A percentile compares a stretch with the other conserved stretches of the same genome.
These are phyloP conservation scores for Heptranchias perlo DNA, from an alignment of 2,113 vertebrate genomes.

Conservation along the genomic window DNA sequence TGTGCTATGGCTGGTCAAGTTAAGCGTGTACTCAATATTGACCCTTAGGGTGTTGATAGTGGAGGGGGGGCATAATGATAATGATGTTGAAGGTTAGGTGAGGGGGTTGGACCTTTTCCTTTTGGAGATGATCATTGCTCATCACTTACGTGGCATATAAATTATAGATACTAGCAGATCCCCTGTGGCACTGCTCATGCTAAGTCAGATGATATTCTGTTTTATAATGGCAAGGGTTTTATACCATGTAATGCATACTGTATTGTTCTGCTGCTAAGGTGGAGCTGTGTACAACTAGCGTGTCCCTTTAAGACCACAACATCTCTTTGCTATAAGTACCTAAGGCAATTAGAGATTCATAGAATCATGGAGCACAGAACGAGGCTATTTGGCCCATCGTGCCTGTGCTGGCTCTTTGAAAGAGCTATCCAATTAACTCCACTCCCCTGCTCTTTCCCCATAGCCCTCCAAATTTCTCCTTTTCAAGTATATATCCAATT, in stretches of 20 bases:
- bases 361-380: no score
- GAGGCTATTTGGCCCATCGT: no score
- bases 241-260: not conserved
- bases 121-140: not conserved
- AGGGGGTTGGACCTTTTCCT: no score
- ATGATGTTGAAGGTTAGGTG: not conserved
- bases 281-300: not conserved
- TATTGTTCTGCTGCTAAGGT: not conserved
- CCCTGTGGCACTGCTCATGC: not conserved
- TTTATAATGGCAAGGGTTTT: not conserved
- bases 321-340: not conserved
- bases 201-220: not conserved
- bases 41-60: not conserved
- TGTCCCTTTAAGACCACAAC: not conserved
- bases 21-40: not conserved
- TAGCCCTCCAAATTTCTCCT: no score
- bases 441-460: no score
- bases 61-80: not conserved
- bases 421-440: no score
- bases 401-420: no score
- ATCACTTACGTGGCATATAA: not conserved
- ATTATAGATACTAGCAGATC: not conserved
- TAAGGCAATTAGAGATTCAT: not conserved
- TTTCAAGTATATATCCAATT: no score
- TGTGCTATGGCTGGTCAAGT: not conserved